Conservation (phyloP, 1,140 invertebrate genomes). For the Eulimnadia texana region DNA sequence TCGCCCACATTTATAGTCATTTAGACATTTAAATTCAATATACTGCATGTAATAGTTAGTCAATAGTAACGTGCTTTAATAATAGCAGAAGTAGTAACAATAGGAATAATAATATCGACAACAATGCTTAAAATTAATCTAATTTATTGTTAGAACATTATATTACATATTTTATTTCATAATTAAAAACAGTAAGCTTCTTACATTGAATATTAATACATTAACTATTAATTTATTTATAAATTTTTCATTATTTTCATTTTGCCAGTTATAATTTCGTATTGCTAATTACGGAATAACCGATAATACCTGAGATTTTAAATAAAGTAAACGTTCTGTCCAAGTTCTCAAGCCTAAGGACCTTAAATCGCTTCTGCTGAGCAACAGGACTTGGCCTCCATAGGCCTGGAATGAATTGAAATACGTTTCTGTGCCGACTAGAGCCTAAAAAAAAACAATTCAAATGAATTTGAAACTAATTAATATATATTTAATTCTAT, state of each 20-base stretch:
- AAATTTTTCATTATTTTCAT: neutral
- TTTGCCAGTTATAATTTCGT: too few relatives aligned
- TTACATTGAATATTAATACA: neutral
- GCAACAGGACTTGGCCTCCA: slow-evolving; percentile 62
- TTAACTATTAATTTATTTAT: neutral
- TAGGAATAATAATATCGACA: too few relatives aligned
- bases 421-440: slow-evolving; percentile 69
- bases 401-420: slow-evolving; percentile 76
- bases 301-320: slow-evolving; percentile 46
- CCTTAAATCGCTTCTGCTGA: slow-evolving; percentile 69
- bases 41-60: too few relatives aligned
- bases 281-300: too few relatives aligned
- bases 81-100: too few relatives aligned
- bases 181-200: slow-evolving; percentile 3
- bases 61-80: too few relatives aligned
- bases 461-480: slow-evolving; percentile 37
- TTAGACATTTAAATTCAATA: too few relatives aligned
- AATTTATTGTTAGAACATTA: too few relatives aligned
- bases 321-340: slow-evolving; percentile 56
- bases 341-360: slow-evolving; percentile 64
- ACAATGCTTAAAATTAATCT: too few relatives aligned
- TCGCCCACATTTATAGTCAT: too few relatives aligned
- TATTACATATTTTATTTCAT: neutral
- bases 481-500: neutral
- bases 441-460: slow-evolving; percentile 40